These are phyloP conservation scores for Galerucella calmariensis DNA, from an alignment of 2,888 invertebrate genomes.

Conservation along the genomic window DNA sequence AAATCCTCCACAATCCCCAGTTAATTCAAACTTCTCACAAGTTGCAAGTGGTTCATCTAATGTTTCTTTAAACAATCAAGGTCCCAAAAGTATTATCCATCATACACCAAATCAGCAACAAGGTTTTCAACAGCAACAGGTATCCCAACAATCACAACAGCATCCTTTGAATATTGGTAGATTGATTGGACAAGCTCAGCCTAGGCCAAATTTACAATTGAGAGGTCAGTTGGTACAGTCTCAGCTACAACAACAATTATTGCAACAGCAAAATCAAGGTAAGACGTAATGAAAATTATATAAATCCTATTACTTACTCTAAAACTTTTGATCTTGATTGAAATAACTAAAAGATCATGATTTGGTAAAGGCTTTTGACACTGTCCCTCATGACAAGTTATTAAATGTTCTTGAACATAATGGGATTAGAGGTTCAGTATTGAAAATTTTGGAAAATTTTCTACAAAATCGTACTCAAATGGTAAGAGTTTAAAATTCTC, in stretches of 20 bases:
- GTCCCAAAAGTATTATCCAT: conserved; percentile 62
- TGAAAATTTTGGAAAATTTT: too few species aligned
- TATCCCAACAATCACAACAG: conserved; percentile 24
- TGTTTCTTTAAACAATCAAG: conserved; percentile 46
- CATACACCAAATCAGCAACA: conserved; percentile 60
- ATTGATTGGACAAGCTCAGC: conserved; percentile 56
- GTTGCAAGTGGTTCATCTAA: conserved; percentile 42
- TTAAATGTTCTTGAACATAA: too few species aligned
- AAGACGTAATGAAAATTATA: background rate
- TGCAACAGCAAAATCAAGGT: conserved; percentile 53
- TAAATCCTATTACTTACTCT: background rate
- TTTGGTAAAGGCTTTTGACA: too few species aligned
- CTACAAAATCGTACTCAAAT: too few species aligned
- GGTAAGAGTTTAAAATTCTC: too few species aligned
- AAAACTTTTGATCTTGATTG: too few species aligned
- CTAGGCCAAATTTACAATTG: conserved; percentile 53
- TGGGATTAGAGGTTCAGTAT: too few species aligned
- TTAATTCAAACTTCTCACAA: conserved; percentile 40
- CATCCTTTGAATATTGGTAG: conserved; percentile 52
- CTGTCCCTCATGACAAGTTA: too few species aligned
- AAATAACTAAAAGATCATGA: too few species aligned
- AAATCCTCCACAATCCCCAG: conserved; percentile 40
- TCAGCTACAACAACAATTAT: conserved; percentile 59
- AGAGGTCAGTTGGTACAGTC: conserved; percentile 57
- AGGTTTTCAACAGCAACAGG: conserved; percentile 48